Evolutionary conservation across 1,140 invertebrate species (phyloP), one percentile per base, ranked within the genome.

Genomic region (Listronotus oregonensis): DNA sequence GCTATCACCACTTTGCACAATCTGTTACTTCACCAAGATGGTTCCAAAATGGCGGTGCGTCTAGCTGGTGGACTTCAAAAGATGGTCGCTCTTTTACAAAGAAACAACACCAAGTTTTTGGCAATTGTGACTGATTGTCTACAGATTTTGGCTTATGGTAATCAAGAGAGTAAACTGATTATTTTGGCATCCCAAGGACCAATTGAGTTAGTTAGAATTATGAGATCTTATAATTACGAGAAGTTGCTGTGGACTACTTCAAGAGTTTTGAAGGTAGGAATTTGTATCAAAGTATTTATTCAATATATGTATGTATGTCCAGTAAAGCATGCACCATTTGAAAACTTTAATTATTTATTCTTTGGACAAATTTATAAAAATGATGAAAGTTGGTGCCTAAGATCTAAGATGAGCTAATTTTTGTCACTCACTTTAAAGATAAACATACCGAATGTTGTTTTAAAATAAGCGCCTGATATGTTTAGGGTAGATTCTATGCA

Each of bases 1-100:
- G 96, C 97, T 1, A 97, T 99, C 54, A 99, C 96, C 3, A 99
- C 97, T 42, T 84, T 99, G 10, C 97, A 99, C 80, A 99, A 99
- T 80, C 83, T 99, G 6, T 82, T 99, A n/a, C 83, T 99, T 37
- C 96, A 99, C 78, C 96, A 99, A 81, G 96, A 99, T 80, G 95
- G 95, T 17, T 97, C 96, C 9, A 99, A 99, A 80, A 98, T 96
- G 90, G 96, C 95, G 3, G 96, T 99, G 0, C 89, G 97, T 46
- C 82, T 97, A 17, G 96, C 96, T 58, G 96, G 96, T 10, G 97
- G 97, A 11, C 82, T 99, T 6, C 96, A 99, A 77, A 98, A 99
- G 77, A 98, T 99, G 96, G 96, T 99, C 6, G 93, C 94, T 2
- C 82, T 99, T 4, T 84, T 99, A 3, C 93, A 96, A 75, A 85